Conservation (phyloP, 1,140 invertebrate species). For the Lucilia sericata region DNA sequence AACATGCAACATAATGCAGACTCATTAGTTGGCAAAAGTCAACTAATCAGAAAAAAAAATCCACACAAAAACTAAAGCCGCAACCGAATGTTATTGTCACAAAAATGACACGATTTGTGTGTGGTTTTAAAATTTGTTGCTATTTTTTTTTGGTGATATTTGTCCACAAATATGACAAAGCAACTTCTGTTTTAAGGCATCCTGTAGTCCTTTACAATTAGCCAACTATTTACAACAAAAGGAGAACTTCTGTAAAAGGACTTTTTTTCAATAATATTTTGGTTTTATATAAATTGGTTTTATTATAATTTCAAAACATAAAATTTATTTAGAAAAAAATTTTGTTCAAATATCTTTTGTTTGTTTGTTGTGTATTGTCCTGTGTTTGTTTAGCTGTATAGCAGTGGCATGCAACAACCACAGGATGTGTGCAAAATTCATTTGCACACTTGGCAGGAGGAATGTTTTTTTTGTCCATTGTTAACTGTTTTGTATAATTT, state of each 20-base stretch:
- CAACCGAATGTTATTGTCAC: neutral
- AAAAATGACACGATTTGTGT: neutral
- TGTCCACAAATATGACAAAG: neutral
- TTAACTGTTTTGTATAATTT: conserved; percentile 12
- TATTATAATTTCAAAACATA: neutral
- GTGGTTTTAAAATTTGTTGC: neutral
- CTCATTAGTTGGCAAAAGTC: neutral
- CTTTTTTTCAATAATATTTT: neutral
- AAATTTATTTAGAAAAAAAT: neutral
- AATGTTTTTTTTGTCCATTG: neutral
- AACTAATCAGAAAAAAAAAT: neutral
- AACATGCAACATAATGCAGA: neutral
- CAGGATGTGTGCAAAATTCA: conserved; percentile 36
- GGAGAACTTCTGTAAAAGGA: neutral
- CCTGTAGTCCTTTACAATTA: conserved; percentile 11
- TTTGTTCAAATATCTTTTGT: neutral
- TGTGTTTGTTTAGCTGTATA: neutral
- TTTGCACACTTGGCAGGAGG: conserved; percentile 33
- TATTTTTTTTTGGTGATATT: neutral
- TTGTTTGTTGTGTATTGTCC: neutral
- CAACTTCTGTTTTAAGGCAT: neutral
- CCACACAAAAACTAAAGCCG: neutral
- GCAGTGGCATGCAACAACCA: conserved; percentile 14
- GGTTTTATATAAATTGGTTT: conserved; percentile 10
- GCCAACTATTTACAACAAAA: too few relatives aligned